These are phyloP conservation scores for Gymnobelideus leadbeateri DNA, from an alignment of 2,113 vertebrate species.

Conservation along the genomic window DNA sequence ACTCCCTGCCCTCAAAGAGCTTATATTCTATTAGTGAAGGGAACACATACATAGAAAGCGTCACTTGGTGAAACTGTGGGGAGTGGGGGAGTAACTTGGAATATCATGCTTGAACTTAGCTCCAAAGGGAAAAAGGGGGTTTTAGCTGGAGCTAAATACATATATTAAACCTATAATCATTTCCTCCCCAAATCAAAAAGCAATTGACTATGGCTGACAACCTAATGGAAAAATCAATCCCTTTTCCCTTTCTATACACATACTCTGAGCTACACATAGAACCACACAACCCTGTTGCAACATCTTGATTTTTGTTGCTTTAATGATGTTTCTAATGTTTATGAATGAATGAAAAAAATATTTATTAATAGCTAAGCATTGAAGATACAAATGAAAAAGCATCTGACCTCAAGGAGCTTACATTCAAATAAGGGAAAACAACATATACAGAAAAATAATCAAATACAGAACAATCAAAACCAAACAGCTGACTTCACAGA, in stretches of 20 bases:
- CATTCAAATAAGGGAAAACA: too few relatives aligned
- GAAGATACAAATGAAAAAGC: too few relatives aligned
- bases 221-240: neutral
- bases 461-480: too few relatives aligned
- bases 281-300: too few relatives aligned
- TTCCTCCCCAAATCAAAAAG: neutral
- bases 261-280: too few relatives aligned
- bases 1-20: neutral
- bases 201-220: neutral
- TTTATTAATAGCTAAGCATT: too few relatives aligned
- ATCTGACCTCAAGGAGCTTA: too few relatives aligned
- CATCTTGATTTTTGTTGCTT: too few relatives aligned
- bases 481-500: too few relatives aligned
- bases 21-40: neutral
- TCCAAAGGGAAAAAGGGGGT: neutral
- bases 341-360: too few relatives aligned
- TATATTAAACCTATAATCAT: neutral
- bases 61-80: rapidly evolving
- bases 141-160: neutral
- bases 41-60: neutral
- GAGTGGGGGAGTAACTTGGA: neutral
- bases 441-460: too few relatives aligned
- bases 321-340: too few relatives aligned
- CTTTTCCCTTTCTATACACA: neutral
- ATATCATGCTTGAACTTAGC: neutral